phyloP scores from a whole-genome alignment of 2,888 invertebrate genomes.

The Blastobasis adustella region DNA sequence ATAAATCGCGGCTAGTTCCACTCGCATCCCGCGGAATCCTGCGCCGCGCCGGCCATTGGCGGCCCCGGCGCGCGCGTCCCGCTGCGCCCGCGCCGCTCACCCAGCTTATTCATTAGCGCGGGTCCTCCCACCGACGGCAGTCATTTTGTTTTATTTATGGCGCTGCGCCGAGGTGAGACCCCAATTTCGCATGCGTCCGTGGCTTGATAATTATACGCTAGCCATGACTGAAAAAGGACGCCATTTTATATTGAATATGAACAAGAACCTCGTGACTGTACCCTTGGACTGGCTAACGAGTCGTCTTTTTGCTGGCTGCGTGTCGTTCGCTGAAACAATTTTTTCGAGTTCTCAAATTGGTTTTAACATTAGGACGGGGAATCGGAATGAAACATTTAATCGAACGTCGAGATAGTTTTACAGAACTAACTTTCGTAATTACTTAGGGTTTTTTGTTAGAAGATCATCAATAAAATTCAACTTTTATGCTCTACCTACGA shows the following conservation, averaged over 20 bases:
- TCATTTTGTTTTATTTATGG: conserved; percentile 72
- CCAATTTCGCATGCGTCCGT: conserved; percentile 71
- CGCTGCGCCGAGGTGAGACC: conserved; percentile 68
- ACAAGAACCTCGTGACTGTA: conserved; percentile 8
- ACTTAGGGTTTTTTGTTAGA: too few species aligned
- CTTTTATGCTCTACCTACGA: too few species aligned
- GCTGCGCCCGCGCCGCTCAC: conserved; percentile 18
- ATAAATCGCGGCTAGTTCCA: too few species aligned
- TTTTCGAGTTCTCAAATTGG: too few species aligned
- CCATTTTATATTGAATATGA: conserved; percentile 60
- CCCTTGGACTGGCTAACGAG: conserved; percentile 14
- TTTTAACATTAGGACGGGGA: too few species aligned
- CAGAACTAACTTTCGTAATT: too few species aligned
- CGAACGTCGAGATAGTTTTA: too few species aligned
- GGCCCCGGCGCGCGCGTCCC: conserved; percentile 9
- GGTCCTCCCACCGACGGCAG: conserved; percentile 60
- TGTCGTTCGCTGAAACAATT: too few species aligned
- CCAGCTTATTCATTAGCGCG: conserved; percentile 64
- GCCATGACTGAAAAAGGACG: conserved; percentile 58
- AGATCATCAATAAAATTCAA: too few species aligned
- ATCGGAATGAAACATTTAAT: too few species aligned
- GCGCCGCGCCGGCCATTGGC: background rate
- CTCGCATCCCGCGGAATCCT: too few species aligned
- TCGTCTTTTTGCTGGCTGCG: background rate
- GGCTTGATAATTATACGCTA: conserved; percentile 70